Percentiles rank a stretch among this genome's conserved stretches.
These are phyloP conservation scores for Steatocranus sp. DNA, from an alignment of 2,797 vertebrate species.

Conservation along the genomic window DNA sequence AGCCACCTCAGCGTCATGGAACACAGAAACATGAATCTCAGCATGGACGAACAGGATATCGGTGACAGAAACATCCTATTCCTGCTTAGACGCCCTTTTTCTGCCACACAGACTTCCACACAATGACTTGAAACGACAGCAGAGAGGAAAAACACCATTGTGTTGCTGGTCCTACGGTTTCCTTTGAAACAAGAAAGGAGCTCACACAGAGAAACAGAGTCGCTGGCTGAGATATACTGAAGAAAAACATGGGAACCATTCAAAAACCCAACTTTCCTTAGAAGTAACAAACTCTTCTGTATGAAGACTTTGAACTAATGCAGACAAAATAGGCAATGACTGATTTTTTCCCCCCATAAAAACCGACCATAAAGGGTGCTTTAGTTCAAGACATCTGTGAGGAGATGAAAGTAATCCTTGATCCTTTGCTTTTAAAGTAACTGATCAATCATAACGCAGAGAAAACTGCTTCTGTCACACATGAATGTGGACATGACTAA, in stretches of 20 bases:
- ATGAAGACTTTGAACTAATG: neutral
- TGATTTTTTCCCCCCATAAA: neutral
- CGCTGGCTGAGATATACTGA: constrained; percentile 5
- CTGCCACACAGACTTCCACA: neutral
- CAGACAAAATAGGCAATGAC: neutral
- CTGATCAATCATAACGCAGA: neutral
- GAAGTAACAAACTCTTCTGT: neutral
- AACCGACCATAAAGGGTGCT: neutral
- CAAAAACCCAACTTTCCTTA: neutral
- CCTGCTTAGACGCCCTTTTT: constrained; percentile 9
- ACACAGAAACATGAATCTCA: neutral
- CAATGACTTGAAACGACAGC: constrained; percentile 55
- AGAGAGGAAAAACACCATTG: constrained; percentile 61
- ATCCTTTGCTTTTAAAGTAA: neutral
- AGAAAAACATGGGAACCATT: neutral
- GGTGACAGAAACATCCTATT: constrained; percentile 57
- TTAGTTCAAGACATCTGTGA: neutral
- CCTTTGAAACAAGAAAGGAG: constrained; percentile 35
- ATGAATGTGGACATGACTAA: neutral
- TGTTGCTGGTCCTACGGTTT: constrained; percentile 38
- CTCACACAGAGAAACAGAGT: constrained; percentile 12
- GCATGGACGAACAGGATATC: constrained; percentile 51
- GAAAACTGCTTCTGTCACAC: neutral
- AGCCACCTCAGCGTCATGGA: neutral
- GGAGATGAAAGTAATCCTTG: neutral